Conservation (phyloP, 2,113 vertebrate species). For the Oceanodroma tethys region DNA sequence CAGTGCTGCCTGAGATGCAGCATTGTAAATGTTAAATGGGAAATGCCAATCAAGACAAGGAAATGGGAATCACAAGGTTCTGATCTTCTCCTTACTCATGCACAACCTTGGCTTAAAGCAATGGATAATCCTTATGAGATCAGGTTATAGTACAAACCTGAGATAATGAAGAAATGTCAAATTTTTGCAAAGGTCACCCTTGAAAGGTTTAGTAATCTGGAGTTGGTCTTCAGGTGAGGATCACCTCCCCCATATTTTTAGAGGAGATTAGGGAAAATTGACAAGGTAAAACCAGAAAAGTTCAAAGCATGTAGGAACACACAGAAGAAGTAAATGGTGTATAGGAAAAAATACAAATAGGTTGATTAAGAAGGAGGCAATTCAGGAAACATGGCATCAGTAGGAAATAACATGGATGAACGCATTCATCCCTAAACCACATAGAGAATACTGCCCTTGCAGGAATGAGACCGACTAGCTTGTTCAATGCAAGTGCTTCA, state of each 20-base stretch:
- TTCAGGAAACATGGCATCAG: not conserved
- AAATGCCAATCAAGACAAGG: not conserved
- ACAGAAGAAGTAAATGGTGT: not conserved
- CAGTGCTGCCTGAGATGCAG: not conserved
- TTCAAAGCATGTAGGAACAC: not conserved
- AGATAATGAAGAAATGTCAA: not conserved
- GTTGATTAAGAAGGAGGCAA: not conserved
- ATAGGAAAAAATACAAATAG: not conserved
- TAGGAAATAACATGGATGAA: not conserved
- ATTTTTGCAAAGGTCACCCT: constrained; percentile 5
- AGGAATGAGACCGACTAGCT: not conserved
- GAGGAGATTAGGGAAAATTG: not conserved
- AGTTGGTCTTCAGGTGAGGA: not conserved
- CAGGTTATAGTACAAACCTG: not conserved
- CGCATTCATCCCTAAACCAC: not conserved
- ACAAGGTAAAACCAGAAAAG: not conserved
- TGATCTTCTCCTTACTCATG: not conserved
- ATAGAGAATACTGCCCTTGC: not conserved
- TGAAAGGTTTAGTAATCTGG: not conserved
- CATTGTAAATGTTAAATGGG: not conserved
- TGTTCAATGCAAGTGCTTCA: not conserved
- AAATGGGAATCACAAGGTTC: not conserved
- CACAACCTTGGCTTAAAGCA: not conserved
- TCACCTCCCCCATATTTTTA: not conserved
- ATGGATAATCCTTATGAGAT: not conserved